Evolutionary conservation across 2,888 invertebrate species (phyloP).

Genomic region (Conomelus anceps): DNA sequence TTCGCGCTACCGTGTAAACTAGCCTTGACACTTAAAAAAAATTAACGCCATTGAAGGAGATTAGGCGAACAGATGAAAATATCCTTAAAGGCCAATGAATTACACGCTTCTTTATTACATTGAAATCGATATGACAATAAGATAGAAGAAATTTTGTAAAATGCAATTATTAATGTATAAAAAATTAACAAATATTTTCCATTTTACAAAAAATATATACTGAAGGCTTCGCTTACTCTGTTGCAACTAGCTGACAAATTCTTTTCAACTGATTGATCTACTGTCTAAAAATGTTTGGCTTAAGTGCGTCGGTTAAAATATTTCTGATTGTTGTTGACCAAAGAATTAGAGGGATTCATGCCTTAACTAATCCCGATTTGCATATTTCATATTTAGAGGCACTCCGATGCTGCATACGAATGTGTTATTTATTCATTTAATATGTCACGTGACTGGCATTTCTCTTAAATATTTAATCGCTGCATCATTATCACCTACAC

Average conservation of each 20-base stretch:
- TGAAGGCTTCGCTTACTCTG: too few species aligned
- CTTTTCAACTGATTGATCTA: too few species aligned
- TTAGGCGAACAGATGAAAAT: too few species aligned
- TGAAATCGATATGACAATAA: not conserved
- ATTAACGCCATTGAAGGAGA: too few species aligned
- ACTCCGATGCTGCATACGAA: not conserved
- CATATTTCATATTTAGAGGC: not conserved
- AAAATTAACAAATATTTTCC: too few species aligned
- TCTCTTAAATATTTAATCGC: not conserved
- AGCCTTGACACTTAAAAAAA: too few species aligned
- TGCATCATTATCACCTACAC: not conserved
- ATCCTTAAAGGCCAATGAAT: not conserved
- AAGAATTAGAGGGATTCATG: not conserved
- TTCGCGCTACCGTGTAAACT: too few species aligned
- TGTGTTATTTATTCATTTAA: not conserved
- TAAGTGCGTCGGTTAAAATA: not conserved
- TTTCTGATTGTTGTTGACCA: not conserved
- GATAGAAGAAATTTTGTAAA: not conserved
- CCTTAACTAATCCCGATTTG: not conserved
- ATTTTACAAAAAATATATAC: too few species aligned
- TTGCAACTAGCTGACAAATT: too few species aligned
- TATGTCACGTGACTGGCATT: not conserved
- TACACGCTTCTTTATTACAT: not conserved
- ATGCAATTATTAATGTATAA: too few species aligned
- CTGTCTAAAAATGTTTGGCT: not conserved